Conservation (phyloP, 2,113 vertebrate genomes). For the Benitochromis conjunctus region DNA sequence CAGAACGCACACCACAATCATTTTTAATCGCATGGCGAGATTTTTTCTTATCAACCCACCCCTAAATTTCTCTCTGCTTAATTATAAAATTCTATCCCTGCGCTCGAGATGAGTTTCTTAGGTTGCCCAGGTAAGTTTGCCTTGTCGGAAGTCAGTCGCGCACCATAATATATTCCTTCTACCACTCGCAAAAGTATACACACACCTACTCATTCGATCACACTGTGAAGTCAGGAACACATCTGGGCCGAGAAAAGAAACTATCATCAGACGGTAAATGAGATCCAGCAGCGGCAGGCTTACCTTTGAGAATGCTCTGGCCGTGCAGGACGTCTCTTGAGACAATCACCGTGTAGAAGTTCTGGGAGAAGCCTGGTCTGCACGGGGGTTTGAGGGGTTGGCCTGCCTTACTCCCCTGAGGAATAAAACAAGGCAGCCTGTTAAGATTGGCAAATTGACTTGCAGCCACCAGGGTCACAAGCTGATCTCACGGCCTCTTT, state of each 20-base stretch:
- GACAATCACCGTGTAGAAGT: conserved; percentile 79
- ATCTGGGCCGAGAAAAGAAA: neutral
- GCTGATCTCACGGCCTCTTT: conserved; percentile 35
- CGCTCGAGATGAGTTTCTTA: neutral
- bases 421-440: conserved; percentile 32
- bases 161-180: neutral
- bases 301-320: conserved; percentile 77
- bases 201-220: conserved; percentile 6
- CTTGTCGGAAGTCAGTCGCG: neutral
- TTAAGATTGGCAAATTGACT: conserved; percentile 58
- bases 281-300: conserved; percentile 40
- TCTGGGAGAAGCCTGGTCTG: conserved; percentile 78
- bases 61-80: neutral
- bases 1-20: neutral
- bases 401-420: conserved; percentile 70
- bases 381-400: conserved; percentile 62
- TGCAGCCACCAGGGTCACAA: conserved; percentile 24
- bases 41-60: neutral
- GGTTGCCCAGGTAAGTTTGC: neutral
- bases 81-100: neutral
- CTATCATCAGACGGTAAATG: conserved; percentile 25
- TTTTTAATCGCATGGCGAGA: neutral
- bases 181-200: neutral
- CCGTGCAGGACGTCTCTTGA: conserved; percentile 71
- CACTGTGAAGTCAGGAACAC: neutral